phyloP scores from a whole-genome alignment of 2,113 vertebrate species.

The Gymnobelideus leadbeateri region DNA sequence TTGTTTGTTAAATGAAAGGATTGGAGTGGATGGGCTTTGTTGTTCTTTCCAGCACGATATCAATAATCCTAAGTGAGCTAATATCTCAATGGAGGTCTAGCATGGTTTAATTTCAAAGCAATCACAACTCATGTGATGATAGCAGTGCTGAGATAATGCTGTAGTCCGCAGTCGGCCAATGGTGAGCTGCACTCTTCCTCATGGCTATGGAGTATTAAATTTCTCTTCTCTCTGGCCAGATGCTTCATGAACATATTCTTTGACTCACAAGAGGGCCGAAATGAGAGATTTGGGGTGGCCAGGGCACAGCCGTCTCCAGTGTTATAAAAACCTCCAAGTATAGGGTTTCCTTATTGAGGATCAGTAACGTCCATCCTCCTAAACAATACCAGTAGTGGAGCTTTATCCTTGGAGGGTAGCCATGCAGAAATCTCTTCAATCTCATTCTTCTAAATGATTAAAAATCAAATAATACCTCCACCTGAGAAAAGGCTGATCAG shows the following conservation, averaged over 20 bases:
- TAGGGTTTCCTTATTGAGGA: neutral
- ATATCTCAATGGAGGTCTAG: slow-evolving; percentile 16
- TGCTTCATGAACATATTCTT: neutral
- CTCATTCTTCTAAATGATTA: neutral
- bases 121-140: neutral
- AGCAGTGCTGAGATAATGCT: neutral
- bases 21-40: neutral
- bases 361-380: neutral
- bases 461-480: neutral
- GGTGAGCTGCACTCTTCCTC: neutral
- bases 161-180: neutral
- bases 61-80: neutral
- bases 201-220: neutral
- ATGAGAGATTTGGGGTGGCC: neutral
- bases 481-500: neutral
- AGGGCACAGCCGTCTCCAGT: neutral
- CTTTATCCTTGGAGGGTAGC: neutral
- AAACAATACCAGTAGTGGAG: neutral
- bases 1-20: neutral
- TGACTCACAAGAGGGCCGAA: neutral
- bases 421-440: slow-evolving; percentile 14
- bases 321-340: neutral
- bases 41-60: neutral
- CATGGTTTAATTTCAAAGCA: neutral
- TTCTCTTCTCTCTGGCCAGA: neutral